Base-by-base conservation (phyloP, 1,140 invertebrate species). In the Musca domestica region DNA sequence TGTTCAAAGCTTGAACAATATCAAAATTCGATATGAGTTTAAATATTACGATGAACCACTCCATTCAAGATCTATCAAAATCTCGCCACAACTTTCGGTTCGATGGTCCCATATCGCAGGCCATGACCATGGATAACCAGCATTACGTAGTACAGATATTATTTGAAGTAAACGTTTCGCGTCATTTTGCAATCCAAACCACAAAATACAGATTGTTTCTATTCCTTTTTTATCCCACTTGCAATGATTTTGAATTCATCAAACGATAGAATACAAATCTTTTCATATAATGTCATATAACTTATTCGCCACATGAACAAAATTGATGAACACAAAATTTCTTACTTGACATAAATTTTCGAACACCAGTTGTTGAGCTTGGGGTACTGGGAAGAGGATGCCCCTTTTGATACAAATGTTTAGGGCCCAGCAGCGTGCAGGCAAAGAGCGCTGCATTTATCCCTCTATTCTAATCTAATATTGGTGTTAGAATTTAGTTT, bases 121-220 rank as follows among this genome's bases (percentile, higher is more conserved):
- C 64, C 15, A 51, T 27, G 2, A 23, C 64, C 3, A 66, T 22
- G 3, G 48, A 17, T 19, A 51, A 14, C 34, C 34, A 20, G 15
- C 41, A 5, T 46, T 46, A 22, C 20, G 1, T 2, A 64, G 34
- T 7, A 17, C 61, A 25, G 12, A 46, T 15, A 64, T 47, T 46
- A 64, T 22, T 9, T 7, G 22, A 6, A 4, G 4, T 20, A 22
- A 19, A 20, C 20, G 41, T 5, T 51, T 14, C 20, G 19, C 1
- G 15, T 78, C 67, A 83, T 74, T 17, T 52, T 12, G 9, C 52
- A 66, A 48, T 82, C 76, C 71, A 74, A 82, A 58, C 72, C 48
- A 70, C 69, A 74, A 81, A n/a, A n/a, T 19, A 82, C 65, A 1
- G 74, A 73, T 70, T 82, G 77, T 51, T 81, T 81, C 78, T 78